Percentiles rank a stretch among this genome's conserved stretches.
Conservation (phyloP, 1,140 invertebrate species). For the Chironomus tepperi region DNA sequence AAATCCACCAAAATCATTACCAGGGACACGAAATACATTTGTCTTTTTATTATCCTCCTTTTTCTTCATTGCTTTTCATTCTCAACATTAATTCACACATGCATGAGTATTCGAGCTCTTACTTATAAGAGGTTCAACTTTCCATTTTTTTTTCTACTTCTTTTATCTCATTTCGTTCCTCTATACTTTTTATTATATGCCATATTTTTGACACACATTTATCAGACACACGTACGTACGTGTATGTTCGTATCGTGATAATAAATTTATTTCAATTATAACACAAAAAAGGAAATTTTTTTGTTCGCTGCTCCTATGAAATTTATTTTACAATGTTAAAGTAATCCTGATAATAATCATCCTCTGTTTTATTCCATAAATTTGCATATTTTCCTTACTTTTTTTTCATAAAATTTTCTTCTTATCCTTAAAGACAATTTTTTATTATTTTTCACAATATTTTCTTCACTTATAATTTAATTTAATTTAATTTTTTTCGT, state of each 20-base stretch:
- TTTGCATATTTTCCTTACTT: slow-evolving; percentile 11
- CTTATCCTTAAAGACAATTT: not conserved
- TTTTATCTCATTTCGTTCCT: not conserved
- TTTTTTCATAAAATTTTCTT: not conserved
- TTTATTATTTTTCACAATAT: not conserved
- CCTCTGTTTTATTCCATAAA: slow-evolving; percentile 7
- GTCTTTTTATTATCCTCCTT: not conserved
- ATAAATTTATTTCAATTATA: slow-evolving; percentile 15
- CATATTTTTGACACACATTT: slow-evolving; percentile 5
- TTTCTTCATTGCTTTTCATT: slow-evolving; percentile 2
- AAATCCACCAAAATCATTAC: too few species aligned
- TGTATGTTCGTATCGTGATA: not conserved
- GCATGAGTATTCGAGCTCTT: too few species aligned
- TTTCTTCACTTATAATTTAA: not conserved
- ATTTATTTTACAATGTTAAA: too few species aligned
- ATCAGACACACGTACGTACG: not conserved
- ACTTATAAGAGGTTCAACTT: not conserved
- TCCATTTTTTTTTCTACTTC: not conserved
- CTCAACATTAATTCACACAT: not conserved
- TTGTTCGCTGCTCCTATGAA: not conserved
- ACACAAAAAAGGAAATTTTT: not conserved
- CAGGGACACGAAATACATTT: too few species aligned
- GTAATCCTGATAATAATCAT: slow-evolving; percentile 7
- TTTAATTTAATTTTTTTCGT: not conserved
- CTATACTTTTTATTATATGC: not conserved